Base-by-base conservation (phyloP, 1,140 invertebrate genomes). In the Thrips palmi region DNA sequence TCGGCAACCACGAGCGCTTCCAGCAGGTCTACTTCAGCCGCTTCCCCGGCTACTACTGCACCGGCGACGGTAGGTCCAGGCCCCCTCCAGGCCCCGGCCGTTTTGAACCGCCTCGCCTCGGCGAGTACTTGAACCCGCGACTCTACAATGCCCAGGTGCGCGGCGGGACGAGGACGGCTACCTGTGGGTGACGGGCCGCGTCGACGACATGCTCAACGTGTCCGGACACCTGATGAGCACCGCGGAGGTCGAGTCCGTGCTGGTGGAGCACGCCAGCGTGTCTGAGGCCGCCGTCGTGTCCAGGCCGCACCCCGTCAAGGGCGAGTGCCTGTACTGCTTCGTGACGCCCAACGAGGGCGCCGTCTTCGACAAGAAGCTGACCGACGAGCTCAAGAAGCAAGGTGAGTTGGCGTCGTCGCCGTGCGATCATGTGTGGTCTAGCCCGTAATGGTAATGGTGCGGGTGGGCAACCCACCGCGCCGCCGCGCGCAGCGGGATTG, bases 201-300 rank as follows among this genome's bases (percentile, higher is more conserved):
- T 97, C 11, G 93, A 97, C 57, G 93, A 98, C 52, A 91, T 97
- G 86, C 60, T 97, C 33, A 97, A 98, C 58, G 91, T 97, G 1
- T 94, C 88, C 1, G 93, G 93, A 0, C 93, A 98, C 63, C 60
- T 97, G 14, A 79, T 98, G 68, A 93, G 87, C 37, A 98, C 94
- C 0, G 85, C 93, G 0, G 87, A 97, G 65, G 80, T 88, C 0
- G 92, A 97, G 61, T 81, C 82, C 10, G 82, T 88, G 4, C 63
- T 97, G 2, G 75, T 85, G 0, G 84, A 84, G 50, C 84, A 92
- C 52, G 53, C 60, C 3, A 64, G 67, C 11, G 79, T 97, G 0
- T 73, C 87, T 0, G 93, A 98, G 58, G 82, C 91, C 2, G 93
- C 93, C 2, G 93, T 93, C 4, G 93, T 98, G 0, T 79, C 89